Evolutionary conservation across 2,113 vertebrate species (phyloP), one percentile per base, ranked within the genome.

Genomic region (Melanerpes formicivorus): DNA sequence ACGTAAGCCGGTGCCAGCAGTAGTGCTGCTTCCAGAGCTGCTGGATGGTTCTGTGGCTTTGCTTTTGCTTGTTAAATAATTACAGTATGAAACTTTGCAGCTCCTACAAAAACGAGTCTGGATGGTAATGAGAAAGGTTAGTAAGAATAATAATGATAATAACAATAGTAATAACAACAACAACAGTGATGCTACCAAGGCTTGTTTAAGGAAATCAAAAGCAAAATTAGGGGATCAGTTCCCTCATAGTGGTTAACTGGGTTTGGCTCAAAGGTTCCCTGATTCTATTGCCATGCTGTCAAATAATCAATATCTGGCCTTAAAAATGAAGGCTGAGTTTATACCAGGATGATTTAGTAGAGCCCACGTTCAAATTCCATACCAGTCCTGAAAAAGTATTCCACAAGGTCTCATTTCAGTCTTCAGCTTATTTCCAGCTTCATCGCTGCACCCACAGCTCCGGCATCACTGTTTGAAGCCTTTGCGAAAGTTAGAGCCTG

Each of bases 161-260:
- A 71, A 16, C 7, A 54, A 3, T 6, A 65, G 13, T 13, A 7
- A 44, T 11, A 44, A 14, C 14, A 44, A 44, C 42, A 44, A 44
- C 42, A 44, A 44, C 42, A 40, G 40, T 40, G 40, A 40, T 63
- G n/a, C 69, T 91, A 77, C 48, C 58, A 77, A 80, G 62, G 34
- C 37, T 87, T 80, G 23, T 42, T 73, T n/a, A 80, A 42, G 34
- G 22, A 90, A 95, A 89, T 27, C 29, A 75, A 80, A 87, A 77
- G 46, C 19, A 87, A 88, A 83, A 90, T 80, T 67, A 90, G 94
- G 88, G 70, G 82, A 81, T 42, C 55, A 67, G 56, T 67, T 80
- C 59, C 42, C 11, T 92, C 25, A 5, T 9, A 52, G 26, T 14
- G 77, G 42, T 87, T 63, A 82, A 72, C 9, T 72, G 50, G 30